Evolutionary conservation across 2,888 invertebrate species (phyloP).

Genomic region (Thumatha senex): DNA sequence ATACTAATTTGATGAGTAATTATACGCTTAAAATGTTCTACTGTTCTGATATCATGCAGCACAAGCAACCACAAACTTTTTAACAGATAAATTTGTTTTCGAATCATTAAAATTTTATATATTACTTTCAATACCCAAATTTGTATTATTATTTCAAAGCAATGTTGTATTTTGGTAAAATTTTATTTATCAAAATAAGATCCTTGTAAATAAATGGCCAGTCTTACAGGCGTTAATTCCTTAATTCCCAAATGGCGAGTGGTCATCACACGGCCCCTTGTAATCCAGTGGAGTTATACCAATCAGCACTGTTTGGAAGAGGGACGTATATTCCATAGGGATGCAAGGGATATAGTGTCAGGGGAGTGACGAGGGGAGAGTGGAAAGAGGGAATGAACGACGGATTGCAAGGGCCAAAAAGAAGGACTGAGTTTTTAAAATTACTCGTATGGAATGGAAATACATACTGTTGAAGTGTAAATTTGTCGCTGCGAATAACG

Average conservation of each 20-base stretch:
- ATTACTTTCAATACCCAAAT: no score
- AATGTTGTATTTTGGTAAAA: no score
- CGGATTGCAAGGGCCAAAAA: slow-evolving; percentile 40
- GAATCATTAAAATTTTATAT: no score
- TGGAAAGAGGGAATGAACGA: slow-evolving; percentile 24
- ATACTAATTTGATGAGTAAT: not conserved
- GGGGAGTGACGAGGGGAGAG: slow-evolving; percentile 15
- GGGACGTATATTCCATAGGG: slow-evolving; percentile 46
- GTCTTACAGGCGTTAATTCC: slow-evolving; percentile 58
- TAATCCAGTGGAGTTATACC: slow-evolving; percentile 75
- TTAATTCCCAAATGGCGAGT: slow-evolving; percentile 65
- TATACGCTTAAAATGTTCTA: no score
- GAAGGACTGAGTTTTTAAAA: slow-evolving; percentile 36
- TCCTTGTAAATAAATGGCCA: not conserved
- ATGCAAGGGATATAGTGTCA: slow-evolving; percentile 32
- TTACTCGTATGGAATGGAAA: slow-evolving; percentile 40
- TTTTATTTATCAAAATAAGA: not conserved
- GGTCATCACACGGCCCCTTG: slow-evolving; percentile 64
- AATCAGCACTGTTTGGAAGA: slow-evolving; percentile 70
- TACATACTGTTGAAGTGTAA: slow-evolving; percentile 44
- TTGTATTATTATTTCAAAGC: no score
- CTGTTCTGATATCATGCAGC: no score
- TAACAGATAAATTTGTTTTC: no score
- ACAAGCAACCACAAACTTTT: no score
- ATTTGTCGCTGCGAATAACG: slow-evolving; percentile 34